phyloP scores from a whole-genome alignment of 2,797 vertebrate species.

The Ctenopoma multispine region DNA sequence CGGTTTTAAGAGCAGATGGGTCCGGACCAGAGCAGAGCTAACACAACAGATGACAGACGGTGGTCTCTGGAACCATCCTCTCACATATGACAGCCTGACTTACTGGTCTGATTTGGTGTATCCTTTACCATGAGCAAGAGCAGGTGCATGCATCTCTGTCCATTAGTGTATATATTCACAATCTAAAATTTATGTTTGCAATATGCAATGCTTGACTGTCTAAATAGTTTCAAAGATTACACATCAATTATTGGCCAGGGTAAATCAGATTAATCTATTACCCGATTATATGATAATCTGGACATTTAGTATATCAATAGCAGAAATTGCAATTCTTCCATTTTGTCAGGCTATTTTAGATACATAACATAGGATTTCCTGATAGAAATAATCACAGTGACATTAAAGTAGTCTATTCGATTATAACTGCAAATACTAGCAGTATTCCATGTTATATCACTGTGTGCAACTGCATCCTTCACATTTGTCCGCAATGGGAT shows the following conservation, averaged over 20 bases:
- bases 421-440: background rate
- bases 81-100: constrained; percentile 67
- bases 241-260: background rate
- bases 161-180: constrained; percentile 9
- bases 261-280: background rate
- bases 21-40: constrained; percentile 60
- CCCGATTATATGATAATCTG: too few relatives aligned
- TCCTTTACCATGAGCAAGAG: constrained; percentile 25
- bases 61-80: constrained; percentile 73
- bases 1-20: constrained; percentile 75
- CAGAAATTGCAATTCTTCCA: background rate
- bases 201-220: too few relatives aligned
- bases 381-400: background rate
- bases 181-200: background rate
- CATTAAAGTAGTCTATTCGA: background rate
- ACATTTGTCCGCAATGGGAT: background rate
- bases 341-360: background rate
- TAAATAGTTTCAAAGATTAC: background rate
- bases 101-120: constrained; percentile 61
- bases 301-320: background rate
- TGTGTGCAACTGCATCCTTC: background rate
- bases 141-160: constrained; percentile 5
- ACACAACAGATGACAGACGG: constrained; percentile 78
- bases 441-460: background rate
- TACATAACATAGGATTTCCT: background rate